A percentile compares a stretch with the other conserved stretches of the same genome.
These are phyloP conservation scores for Nemapogon koenigi DNA, from an alignment of 2,888 invertebrate species.

Conservation along the genomic window DNA sequence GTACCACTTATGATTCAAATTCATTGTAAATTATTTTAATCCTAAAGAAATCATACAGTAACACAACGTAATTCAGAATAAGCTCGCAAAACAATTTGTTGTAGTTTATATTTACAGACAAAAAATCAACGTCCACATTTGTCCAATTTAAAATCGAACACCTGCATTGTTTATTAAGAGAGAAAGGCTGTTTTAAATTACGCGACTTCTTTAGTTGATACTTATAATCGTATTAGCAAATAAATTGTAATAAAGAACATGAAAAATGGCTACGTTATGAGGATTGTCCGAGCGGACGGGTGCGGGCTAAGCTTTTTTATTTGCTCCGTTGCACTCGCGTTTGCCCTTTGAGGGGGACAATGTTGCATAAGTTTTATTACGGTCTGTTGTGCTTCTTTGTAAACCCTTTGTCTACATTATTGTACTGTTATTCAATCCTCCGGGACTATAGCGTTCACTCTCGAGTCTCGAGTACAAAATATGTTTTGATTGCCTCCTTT, in stretches of 20 bases:
- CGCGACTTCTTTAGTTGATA: conserved; percentile 20
- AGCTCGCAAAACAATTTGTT: not conserved
- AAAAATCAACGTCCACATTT: conserved; percentile 1
- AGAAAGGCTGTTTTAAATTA: conserved; percentile 8
- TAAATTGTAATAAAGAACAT: conserved; percentile 8
- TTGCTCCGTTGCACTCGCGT: conserved; percentile 4
- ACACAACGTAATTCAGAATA: not conserved
- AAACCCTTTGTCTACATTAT: conserved; percentile 13
- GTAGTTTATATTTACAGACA: too few species aligned
- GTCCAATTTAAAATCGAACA: not conserved
- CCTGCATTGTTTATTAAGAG: conserved; percentile 5
- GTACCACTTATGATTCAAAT: too few species aligned
- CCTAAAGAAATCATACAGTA: too few species aligned
- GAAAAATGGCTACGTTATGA: conserved; percentile 7
- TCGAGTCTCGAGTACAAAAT: not conserved
- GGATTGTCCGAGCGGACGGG: not conserved
- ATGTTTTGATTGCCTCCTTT: not conserved
- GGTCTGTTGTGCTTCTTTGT: conserved; percentile 9
- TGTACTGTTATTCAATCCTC: conserved; percentile 13
- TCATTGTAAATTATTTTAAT: too few species aligned
- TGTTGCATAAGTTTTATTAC: conserved; percentile 12
- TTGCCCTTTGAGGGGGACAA: conserved; percentile 11
- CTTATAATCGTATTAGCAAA: conserved; percentile 17
- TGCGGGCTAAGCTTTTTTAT: not conserved
- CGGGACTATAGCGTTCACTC: not conserved